phyloP scores from a whole-genome alignment of 2,888 invertebrate species.

The Ophion obscuratus region DNA sequence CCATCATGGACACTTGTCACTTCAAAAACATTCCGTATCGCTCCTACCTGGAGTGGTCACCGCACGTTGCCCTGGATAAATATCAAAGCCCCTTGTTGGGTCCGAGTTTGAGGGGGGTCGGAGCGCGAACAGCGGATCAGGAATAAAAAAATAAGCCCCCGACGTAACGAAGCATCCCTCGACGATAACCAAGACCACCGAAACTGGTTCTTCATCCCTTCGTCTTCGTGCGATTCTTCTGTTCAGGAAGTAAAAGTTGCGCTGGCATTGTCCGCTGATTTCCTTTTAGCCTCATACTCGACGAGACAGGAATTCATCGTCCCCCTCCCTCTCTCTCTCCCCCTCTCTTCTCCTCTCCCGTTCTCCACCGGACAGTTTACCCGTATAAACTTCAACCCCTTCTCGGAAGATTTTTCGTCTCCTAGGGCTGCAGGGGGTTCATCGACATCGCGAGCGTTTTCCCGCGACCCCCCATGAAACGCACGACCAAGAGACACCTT shows the following conservation, averaged over 20 bases:
- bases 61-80: constrained; percentile 12
- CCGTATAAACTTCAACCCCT: constrained; percentile 50
- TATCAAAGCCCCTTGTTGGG: constrained; percentile 31
- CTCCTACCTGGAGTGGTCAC: not conserved
- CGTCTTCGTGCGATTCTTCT: constrained; percentile 47
- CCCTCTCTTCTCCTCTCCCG: constrained; percentile 4
- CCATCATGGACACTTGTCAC: constrained; percentile 53
- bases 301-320: constrained; percentile 44
- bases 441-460: constrained; percentile 51
- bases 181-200: constrained; percentile 3
- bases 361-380: not conserved
- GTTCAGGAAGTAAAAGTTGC: constrained; percentile 65
- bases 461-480: constrained; percentile 70
- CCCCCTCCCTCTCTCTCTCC: not conserved
- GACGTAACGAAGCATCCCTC: constrained; percentile 36
- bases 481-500: constrained; percentile 32
- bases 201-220: constrained; percentile 60
- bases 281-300: constrained; percentile 27
- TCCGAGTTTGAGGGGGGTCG: constrained; percentile 9
- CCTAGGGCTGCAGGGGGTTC: constrained; percentile 23
- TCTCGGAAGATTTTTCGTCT: constrained; percentile 36
- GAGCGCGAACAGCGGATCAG: constrained; percentile 5
- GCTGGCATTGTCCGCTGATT: constrained; percentile 49
- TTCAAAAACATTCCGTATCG: constrained; percentile 24
- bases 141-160: constrained; percentile 3